Percentiles rank a stretch among this genome's conserved stretches.
phyloP scores from a whole-genome alignment of 2,797 vertebrate species.

The Trachops cirrhosus region DNA sequence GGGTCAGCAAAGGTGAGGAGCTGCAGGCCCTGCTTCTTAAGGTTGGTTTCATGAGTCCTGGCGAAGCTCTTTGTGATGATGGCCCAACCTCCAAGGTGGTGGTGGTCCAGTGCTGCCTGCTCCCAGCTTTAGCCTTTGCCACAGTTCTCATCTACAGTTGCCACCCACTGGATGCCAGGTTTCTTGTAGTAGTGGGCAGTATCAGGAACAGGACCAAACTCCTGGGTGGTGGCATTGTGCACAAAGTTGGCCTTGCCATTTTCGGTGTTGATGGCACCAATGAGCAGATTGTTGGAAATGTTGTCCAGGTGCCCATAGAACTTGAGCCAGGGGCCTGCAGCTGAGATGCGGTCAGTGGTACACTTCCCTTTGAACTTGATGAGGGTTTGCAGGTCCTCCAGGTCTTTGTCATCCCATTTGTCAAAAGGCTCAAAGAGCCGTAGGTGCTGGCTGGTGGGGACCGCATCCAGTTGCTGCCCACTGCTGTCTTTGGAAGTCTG shows the following conservation, averaged over 20 bases:
- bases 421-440: slow-evolving; percentile 96
- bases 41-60: slow-evolving; percentile 92
- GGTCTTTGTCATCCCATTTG: slow-evolving; percentile 91
- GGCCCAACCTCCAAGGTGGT: slow-evolving; percentile 93
- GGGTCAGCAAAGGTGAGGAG: slow-evolving; percentile 94
- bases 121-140: slow-evolving; percentile 97
- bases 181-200: slow-evolving; percentile 96
- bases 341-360: slow-evolving; percentile 97
- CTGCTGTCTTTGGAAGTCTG: slow-evolving; percentile 89
- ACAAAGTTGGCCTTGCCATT: slow-evolving; percentile 92
- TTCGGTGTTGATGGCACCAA: slow-evolving; percentile 92
- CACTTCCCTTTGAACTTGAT: slow-evolving; percentile 99
- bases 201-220: slow-evolving; percentile 92
- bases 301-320: slow-evolving; percentile 97
- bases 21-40: slow-evolving; percentile 88
- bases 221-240: slow-evolving; percentile 90
- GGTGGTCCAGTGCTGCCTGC: slow-evolving; percentile 93
- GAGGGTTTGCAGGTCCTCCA: slow-evolving; percentile 92
- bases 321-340: slow-evolving; percentile 95
- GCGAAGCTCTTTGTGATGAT: slow-evolving; percentile 98
- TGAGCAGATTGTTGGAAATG: slow-evolving; percentile 97
- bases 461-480: slow-evolving; percentile 88
- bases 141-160: slow-evolving; percentile 95
- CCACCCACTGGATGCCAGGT: slow-evolving; percentile 91
- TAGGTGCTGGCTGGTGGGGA: slow-evolving; percentile 92